A percentile compares a stretch with the other conserved stretches of the same genome.
phyloP scores from a whole-genome alignment of 2,113 vertebrate species.

The Muscicapa adusta region DNA sequence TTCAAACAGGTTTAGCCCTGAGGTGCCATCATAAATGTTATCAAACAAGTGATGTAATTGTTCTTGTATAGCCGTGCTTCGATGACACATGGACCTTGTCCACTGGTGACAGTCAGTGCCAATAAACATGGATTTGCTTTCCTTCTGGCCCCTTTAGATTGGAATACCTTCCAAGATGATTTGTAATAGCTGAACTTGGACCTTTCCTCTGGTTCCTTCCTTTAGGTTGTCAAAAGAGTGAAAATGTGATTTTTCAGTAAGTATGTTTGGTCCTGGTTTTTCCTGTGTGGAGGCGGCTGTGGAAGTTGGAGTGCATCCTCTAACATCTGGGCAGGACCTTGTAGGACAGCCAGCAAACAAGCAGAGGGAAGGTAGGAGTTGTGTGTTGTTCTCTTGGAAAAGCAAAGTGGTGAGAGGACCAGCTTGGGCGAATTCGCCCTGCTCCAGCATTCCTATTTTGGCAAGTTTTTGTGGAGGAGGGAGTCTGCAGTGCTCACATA shows the following conservation, averaged over 20 bases:
- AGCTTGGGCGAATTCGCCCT: not conserved
- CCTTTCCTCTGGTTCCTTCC: not conserved
- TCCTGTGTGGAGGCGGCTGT: fast-evolving
- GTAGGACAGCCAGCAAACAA: not conserved
- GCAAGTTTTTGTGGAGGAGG: not conserved
- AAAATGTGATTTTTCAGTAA: not conserved
- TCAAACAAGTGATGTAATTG: not conserved
- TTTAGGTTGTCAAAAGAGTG: not conserved
- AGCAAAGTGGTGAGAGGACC: not conserved
- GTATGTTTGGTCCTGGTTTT: not conserved
- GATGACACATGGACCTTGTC: not conserved
- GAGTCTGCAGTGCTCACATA: not conserved
- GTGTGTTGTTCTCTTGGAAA: not conserved
- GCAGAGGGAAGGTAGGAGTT: not conserved
- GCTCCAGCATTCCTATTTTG: not conserved
- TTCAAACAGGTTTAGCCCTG: not conserved
- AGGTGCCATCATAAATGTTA: not conserved
- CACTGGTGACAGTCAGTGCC: not conserved
- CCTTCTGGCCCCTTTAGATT: not conserved
- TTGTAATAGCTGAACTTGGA: not conserved
- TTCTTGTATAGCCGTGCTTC: not conserved
- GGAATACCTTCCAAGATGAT: not conserved
- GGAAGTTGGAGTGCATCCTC: not conserved
- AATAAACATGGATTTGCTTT: not conserved
- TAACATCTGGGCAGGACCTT: not conserved